phyloP scores from a whole-genome alignment of 2,113 vertebrate genomes.

The Scomber colias region DNA sequence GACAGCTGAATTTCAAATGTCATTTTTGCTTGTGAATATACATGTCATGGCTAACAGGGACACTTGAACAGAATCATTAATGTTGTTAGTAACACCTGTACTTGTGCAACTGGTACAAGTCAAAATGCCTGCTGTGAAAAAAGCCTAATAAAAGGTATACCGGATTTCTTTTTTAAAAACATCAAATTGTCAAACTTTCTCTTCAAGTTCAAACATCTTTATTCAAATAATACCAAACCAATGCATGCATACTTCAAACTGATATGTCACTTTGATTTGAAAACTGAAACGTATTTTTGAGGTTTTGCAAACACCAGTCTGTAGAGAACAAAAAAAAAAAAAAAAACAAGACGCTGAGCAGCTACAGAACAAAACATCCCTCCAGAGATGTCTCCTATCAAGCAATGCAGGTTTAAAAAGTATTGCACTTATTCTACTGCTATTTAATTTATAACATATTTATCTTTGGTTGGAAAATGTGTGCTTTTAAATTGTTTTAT shows the following conservation, averaged over 20 bases:
- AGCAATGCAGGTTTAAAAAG: constrained; percentile 8
- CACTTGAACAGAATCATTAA: neutral
- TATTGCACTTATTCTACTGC: neutral
- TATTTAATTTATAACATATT: constrained; percentile 16
- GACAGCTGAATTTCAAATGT: too few relatives aligned
- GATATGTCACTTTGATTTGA: neutral
- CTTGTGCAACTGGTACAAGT: neutral
- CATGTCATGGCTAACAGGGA: neutral
- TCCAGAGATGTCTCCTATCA: neutral
- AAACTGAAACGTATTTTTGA: neutral
- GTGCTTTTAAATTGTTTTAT: constrained; percentile 22
- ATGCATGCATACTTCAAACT: neutral
- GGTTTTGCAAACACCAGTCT: neutral
- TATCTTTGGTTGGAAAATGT: constrained; percentile 2
- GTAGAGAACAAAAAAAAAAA: neutral
- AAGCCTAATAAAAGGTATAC: too few relatives aligned
- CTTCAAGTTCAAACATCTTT: neutral
- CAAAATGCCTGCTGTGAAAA: too few relatives aligned
- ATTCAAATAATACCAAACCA: neutral
- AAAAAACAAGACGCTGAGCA: too few relatives aligned
- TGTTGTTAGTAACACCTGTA: neutral
- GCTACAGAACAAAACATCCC: neutral
- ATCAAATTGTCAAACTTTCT: too few relatives aligned
- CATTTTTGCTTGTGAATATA: too few relatives aligned
- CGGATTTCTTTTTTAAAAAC: too few relatives aligned